A percentile compares a stretch with the other conserved stretches of the same genome.
phyloP scores from a whole-genome alignment of 2,888 invertebrate genomes.

The Psococerastis gibbosa region DNA sequence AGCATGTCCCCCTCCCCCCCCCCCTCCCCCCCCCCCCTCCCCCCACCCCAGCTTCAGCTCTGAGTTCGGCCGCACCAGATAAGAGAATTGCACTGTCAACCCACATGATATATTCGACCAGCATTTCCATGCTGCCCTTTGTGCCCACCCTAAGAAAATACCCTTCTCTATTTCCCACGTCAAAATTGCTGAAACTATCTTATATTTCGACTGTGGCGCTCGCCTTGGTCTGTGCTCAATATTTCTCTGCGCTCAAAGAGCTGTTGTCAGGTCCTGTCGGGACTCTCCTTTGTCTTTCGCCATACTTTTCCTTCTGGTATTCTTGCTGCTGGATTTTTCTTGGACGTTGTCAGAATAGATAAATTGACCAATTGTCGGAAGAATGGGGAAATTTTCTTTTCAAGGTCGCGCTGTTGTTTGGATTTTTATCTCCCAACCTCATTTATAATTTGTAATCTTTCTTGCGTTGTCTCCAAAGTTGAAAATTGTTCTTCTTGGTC shows the following conservation, averaged over 20 bases:
- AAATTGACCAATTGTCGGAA: no score
- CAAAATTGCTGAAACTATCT: background rate
- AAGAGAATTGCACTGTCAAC: conserved; percentile 81
- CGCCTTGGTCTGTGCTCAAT: conserved; percentile 8
- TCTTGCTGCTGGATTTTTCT: no score
- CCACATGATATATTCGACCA: conserved; percentile 80
- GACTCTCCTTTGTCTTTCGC: conserved; percentile 4
- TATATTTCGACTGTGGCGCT: background rate
- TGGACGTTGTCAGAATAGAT: no score
- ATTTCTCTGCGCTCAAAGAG: conserved; percentile 9
- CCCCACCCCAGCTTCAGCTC: conserved; percentile 12
- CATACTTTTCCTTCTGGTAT: conserved; percentile 4
- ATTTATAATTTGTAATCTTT: background rate
- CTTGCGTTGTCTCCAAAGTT: no score
- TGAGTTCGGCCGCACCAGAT: conserved; percentile 34
- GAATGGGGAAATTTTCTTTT: no score
- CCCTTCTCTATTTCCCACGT: background rate
- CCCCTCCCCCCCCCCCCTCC: conserved; percentile 13
- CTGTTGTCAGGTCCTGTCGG: conserved; percentile 10
- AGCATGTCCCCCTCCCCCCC: conserved; percentile 11
- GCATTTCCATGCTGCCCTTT: conserved; percentile 49
- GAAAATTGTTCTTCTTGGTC: no score
- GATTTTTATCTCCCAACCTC: background rate
- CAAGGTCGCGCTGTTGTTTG: no score
- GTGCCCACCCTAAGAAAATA: conserved; percentile 9